These are phyloP conservation scores for Pachyrhynchus sulphureomaculatus DNA, from an alignment of 1,140 invertebrate genomes.

Conservation along the genomic window DNA sequence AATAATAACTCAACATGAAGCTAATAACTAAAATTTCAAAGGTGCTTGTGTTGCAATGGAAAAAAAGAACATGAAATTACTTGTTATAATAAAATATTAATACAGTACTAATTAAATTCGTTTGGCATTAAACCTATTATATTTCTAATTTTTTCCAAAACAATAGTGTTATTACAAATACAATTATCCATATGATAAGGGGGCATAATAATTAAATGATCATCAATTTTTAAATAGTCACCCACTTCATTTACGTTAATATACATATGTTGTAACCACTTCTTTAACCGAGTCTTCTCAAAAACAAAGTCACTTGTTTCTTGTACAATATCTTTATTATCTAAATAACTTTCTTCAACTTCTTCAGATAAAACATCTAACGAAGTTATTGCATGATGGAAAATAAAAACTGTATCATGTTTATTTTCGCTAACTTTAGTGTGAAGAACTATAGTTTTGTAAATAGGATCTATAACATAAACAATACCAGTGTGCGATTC, in stretches of 20 bases:
- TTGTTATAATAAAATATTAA: too few species aligned
- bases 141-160: conserved; percentile 44
- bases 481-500: conserved; percentile 33
- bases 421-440: conserved; percentile 16
- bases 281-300: conserved; percentile 36
- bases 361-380: conserved; percentile 33
- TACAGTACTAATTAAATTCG: conserved; percentile 31
- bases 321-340: neutral
- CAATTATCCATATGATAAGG: conserved; percentile 45
- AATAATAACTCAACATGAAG: too few species aligned
- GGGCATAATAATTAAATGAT: conserved; percentile 44
- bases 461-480: conserved; percentile 45
- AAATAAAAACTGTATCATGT: conserved; percentile 32
- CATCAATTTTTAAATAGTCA: conserved; percentile 41
- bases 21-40: too few species aligned
- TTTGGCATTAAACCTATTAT: conserved; percentile 44
- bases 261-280: conserved; percentile 45
- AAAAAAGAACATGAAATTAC: too few species aligned
- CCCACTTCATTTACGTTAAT: conserved; percentile 43
- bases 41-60: too few species aligned
- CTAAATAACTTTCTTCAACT: conserved; percentile 27
- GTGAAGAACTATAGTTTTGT: conserved; percentile 42
- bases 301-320: neutral
- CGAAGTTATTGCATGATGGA: conserved; percentile 39
- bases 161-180: conserved; percentile 45